Evolutionary conservation across 2,888 invertebrate species (phyloP), one percentile per base, ranked within the genome.

Genomic region (Bimastos eiseni): DNA sequence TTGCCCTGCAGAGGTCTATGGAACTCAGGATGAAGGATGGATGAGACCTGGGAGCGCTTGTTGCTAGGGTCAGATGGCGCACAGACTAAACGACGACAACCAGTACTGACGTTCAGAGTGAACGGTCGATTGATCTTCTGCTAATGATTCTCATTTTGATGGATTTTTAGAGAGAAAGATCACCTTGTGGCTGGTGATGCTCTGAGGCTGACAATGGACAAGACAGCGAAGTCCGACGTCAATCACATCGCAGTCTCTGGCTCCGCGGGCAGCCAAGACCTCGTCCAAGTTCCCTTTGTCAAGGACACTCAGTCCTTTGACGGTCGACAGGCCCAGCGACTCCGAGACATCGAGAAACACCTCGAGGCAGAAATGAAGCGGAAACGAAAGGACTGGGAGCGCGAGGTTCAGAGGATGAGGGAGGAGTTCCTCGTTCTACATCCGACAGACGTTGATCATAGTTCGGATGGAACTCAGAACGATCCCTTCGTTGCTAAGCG

Each of bases 351-450:
- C 91, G 93, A 93, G 91, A 92, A 92, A 88, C 91, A 90, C 49
- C 84, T 92, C 83, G 91, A 92, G 37, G 92, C 92, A 1, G 93
- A 93, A n/a, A 90, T 92, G 89, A 89, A 90, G 30, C 70, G 90
- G 38, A 93, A 92, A 90, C 90, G 91, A 44, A 88, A 88, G n/a
- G 92, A 92, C 24, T 93, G 93, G 93, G 92, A 93, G 88, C 90
- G 89, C 84, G 91, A 93, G 36, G 92, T 93, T 21, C 92, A 92
- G 89, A 90, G 90, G 44, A 93, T 93, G 93, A 83, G 91, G 24
- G 92, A 93, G 38, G 93, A 93, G 88, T 92, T 93, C 86, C 91
- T 93, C 33, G 88, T 91, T 17, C 91, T 93, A 15, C 90, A 92
- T 88, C 93, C 93, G 33, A 83, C 36, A 83, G 92, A 93, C 55